These are phyloP conservation scores for Trichogramma pretiosum DNA, from an alignment of 1,140 invertebrate genomes.

Conservation along the genomic window DNA sequence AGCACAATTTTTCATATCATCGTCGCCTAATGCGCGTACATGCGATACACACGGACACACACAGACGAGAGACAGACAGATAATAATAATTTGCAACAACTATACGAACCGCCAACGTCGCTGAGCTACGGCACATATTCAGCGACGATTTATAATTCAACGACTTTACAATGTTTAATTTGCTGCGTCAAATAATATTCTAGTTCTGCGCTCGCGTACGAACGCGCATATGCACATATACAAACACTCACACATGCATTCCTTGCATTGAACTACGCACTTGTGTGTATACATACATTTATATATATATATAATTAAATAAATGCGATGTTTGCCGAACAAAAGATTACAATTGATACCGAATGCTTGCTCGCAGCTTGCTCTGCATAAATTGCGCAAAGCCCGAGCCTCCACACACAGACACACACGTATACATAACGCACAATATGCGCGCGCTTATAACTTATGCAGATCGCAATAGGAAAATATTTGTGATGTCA, in stretches of 20 bases:
- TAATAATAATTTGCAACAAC: conserved; percentile 15
- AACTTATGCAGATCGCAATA: too few relatives aligned
- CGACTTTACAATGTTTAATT: conserved; percentile 19
- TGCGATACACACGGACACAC: not conserved
- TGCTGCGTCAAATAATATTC: conserved; percentile 12
- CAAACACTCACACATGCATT: not conserved
- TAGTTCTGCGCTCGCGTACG: not conserved
- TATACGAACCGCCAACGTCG: not conserved
- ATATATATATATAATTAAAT: not conserved
- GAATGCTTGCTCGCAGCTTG: not conserved
- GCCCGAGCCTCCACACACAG: too few relatives aligned
- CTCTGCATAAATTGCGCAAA: too few relatives aligned
- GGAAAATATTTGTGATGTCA: too few relatives aligned
- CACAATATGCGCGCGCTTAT: too few relatives aligned
- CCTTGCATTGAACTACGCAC: not conserved
- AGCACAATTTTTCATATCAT: conserved; percentile 14
- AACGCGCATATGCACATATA: not conserved
- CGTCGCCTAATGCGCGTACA: not conserved
- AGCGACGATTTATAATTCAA: conserved; percentile 3
- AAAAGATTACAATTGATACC: not conserved
- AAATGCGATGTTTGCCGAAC: too few relatives aligned
- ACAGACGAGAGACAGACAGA: conserved; percentile 5
- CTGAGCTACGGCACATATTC: not conserved
- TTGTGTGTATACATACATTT: not conserved
- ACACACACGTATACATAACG: too few relatives aligned